Percentiles rank a stretch among this genome's conserved stretches.
Conservation (phyloP, 2,113 vertebrate genomes). For the Nesospiza acunhae region DNA sequence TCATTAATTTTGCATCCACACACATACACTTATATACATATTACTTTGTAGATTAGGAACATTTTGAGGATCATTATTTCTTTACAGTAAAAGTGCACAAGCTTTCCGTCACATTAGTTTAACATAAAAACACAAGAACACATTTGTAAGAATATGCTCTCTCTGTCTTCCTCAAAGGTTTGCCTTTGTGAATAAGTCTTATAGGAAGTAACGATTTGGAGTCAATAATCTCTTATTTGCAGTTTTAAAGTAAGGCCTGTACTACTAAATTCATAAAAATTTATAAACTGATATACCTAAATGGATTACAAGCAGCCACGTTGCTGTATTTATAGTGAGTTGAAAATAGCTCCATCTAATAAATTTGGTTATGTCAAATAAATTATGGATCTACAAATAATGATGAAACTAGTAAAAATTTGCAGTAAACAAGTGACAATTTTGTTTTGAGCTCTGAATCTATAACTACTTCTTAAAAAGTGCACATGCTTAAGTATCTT, state of each 20-base stretch:
- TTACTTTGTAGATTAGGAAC: neutral
- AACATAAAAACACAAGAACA: neutral
- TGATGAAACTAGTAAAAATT: neutral
- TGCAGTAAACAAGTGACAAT: neutral
- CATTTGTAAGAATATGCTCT: neutral
- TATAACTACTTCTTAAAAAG: neutral
- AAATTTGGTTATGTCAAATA: neutral
- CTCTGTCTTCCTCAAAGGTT: neutral
- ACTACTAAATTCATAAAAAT: neutral
- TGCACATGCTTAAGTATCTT: neutral
- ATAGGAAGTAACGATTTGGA: neutral
- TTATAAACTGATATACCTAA: neutral
- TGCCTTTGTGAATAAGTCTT: neutral
- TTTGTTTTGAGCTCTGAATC: neutral
- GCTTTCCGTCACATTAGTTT: neutral
- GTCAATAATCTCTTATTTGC: neutral
- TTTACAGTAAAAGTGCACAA: neutral
- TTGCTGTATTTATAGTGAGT: neutral
- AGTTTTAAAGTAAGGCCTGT: neutral
- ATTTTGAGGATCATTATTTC: neutral
- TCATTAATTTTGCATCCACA: neutral
- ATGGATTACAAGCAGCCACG: neutral
- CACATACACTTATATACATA: accelerated
- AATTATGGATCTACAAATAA: neutral
- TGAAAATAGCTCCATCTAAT: neutral